Percentiles rank a stretch among this genome's conserved stretches.
Conservation (phyloP, 2,113 vertebrate genomes). For the Tyto alba region DNA sequence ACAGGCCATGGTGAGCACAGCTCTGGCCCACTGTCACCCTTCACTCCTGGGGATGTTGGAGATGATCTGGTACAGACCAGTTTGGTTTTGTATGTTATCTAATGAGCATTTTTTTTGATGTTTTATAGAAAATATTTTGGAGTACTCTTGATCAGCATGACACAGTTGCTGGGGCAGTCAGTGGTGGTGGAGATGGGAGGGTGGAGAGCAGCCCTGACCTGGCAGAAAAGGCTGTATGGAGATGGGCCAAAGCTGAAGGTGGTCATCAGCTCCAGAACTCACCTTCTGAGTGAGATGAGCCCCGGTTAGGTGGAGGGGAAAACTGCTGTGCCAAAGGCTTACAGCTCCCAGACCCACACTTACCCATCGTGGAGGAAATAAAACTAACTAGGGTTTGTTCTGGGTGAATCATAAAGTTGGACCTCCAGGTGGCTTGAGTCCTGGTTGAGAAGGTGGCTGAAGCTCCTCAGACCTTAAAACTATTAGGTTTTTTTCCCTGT, state of each 20-base stretch:
- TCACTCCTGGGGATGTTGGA: neutral
- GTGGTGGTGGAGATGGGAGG: too few relatives aligned
- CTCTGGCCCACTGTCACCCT: neutral
- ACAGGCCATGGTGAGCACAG: neutral
- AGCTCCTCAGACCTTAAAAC: neutral
- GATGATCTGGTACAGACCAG: neutral
- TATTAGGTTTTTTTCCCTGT: accelerated
- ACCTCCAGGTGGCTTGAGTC: neutral
- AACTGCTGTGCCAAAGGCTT: neutral
- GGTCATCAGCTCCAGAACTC: neutral
- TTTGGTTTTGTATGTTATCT: neutral
- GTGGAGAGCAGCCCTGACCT: neutral
- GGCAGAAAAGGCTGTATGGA: neutral
- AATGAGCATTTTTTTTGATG: neutral
- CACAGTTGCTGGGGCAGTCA: neutral
- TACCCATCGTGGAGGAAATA: neutral
- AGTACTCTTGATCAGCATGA: neutral
- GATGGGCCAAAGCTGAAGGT: neutral
- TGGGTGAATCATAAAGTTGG: neutral
- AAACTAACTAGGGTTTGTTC: neutral
- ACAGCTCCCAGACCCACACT: neutral
- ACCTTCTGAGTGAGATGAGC: neutral
- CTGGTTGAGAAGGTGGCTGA: neutral
- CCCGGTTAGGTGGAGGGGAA: neutral
- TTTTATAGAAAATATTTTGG: neutral